Base-by-base conservation (phyloP, 2,888 invertebrate species). In the Orthonychiurus folsomi region DNA sequence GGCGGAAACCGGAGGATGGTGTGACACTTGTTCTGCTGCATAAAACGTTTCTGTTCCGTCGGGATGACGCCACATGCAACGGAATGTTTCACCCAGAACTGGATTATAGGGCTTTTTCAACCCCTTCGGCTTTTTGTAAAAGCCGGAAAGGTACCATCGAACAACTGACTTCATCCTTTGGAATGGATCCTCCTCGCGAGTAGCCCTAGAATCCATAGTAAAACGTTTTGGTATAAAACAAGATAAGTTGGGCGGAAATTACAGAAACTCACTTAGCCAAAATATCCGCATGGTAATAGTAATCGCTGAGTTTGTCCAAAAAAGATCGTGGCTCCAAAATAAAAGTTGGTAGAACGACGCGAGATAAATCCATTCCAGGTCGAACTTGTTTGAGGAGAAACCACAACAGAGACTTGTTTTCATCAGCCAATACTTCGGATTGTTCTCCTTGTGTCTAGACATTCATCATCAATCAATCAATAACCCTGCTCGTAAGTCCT, bases 71-170 rank as follows among this genome's bases (percentile, higher is more conserved):
- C 94, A 95, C 76, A 85, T 91, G 74, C 94, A 94, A 0, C 94
- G 82, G 79, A 92, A 94, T 1, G 86, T 87, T 79, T 94, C 94
- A 0, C 94, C 94, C 56, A 95, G 81, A 60, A 94, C 89, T 0
- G 94, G 94, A 80, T 95, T 95, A 76, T 94, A 95, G 0, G 94
- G 94, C 76, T 95, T 95, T 78, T 94, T 95, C 56, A 94, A 80
- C 2, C 94, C 94, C 78, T 90, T 91, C 0, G 94, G 94, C 76
- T 95, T 94, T 73, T 93, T 88, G 78, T 94, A 91, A 75, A 94
- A 85, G 1, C 94, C 93, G 0, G 93, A 93, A 27, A 94, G 81
- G 78, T 94, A 95, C 92, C 93, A 94, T 73, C 86, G 84, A 0
- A 91, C 86, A 1, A 95, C 86, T 24, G 82, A 81, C 75, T 91